Percentiles rank a stretch among this genome's conserved stretches.
These are phyloP conservation scores for Cryptocephalus primarius DNA, from an alignment of 2,888 invertebrate genomes.

Conservation along the genomic window DNA sequence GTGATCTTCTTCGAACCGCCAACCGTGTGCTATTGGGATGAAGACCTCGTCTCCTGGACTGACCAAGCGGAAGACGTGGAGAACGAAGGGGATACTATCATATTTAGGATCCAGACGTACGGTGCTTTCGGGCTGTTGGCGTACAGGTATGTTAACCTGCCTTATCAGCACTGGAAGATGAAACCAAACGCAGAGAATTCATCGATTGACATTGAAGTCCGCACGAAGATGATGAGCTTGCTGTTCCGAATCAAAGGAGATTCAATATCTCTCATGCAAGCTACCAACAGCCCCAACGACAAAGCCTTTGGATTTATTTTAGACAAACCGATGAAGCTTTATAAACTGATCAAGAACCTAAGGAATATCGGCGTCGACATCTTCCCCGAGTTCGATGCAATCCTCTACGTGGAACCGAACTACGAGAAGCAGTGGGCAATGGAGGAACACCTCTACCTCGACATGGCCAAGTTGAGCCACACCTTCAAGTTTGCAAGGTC, in stretches of 20 bases:
- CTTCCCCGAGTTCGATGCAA: neutral
- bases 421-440: constrained; percentile 60
- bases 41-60: neutral
- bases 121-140: neutral
- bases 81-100: neutral
- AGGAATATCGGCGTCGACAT: neutral
- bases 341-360: neutral
- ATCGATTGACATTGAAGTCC: neutral
- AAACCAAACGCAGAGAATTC: neutral
- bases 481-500: constrained; percentile 71
- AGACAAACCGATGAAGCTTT: neutral
- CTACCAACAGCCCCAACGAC: neutral
- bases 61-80: neutral
- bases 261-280: neutral
- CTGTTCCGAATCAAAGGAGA: neutral
- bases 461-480: constrained; percentile 62
- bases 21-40: neutral
- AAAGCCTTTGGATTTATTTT: neutral
- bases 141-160: neutral
- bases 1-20: neutral
- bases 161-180: neutral
- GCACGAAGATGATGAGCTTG: neutral
- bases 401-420: constrained; percentile 25
- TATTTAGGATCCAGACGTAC: neutral
- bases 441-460: constrained; percentile 66